These are phyloP conservation scores for Molorchus minor DNA, from an alignment of 2,888 invertebrate species.

Conservation along the genomic window DNA sequence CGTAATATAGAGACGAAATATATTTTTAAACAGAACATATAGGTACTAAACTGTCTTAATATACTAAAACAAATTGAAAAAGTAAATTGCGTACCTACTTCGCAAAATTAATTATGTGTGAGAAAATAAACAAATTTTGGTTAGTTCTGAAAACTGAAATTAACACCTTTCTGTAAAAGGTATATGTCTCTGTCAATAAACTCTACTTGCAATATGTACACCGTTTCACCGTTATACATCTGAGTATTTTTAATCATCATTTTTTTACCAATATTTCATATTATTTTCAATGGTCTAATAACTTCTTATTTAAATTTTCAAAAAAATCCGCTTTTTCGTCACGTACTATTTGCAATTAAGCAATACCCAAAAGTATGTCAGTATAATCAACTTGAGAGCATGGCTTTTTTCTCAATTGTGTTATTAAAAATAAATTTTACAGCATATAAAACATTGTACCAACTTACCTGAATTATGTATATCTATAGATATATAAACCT, in stretches of 20 bases:
- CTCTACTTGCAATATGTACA: neutral
- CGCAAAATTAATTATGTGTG: constrained; percentile 1
- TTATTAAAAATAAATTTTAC: neutral
- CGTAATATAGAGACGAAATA: neutral
- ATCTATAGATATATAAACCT: too few species aligned
- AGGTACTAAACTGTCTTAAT: too few species aligned
- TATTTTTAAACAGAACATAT: neutral
- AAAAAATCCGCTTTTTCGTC: constrained; percentile 6
- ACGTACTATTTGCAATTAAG: constrained; percentile 8
- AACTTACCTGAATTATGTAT: too few species aligned
- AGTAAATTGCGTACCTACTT: neutral
- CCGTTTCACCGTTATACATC: constrained; percentile 12
- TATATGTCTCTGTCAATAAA: neutral
- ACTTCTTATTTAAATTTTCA: constrained; percentile 14
- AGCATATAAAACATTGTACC: too few species aligned
- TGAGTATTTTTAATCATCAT: constrained; percentile 6
- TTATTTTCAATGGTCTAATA: constrained; percentile 18
- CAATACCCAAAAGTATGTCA: constrained; percentile 2
- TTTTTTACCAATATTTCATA: constrained; percentile 7
- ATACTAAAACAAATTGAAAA: neutral
- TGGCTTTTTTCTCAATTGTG: neutral
- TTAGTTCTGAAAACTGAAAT: neutral
- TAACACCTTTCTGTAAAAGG: constrained; percentile 11
- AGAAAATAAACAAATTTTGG: neutral
- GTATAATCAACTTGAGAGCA: neutral